These are phyloP conservation scores for Podarcis lilfordi DNA, from an alignment of 2,797 vertebrate species.

Conservation along the genomic window DNA sequence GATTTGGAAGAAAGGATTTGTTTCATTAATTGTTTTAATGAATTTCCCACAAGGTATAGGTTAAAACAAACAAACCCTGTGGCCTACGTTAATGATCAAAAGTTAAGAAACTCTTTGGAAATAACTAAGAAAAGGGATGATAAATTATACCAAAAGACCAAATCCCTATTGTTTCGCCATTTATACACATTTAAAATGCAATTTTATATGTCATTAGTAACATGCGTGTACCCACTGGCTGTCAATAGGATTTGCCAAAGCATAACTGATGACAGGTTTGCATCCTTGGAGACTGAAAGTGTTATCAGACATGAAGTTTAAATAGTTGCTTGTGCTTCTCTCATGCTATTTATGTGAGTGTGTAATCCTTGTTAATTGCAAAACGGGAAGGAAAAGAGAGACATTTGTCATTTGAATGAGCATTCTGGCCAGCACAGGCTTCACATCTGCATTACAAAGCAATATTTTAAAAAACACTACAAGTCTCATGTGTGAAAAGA, in stretches of 20 bases:
- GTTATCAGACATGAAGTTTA: not conserved
- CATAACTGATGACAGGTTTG: not conserved
- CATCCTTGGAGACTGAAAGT: not conserved
- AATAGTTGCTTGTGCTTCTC: not conserved
- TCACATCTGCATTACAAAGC: not conserved
- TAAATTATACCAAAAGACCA: not conserved
- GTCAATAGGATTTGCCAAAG: not conserved
- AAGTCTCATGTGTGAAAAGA: not conserved
- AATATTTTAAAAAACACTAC: not conserved
- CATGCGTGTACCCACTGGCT: not conserved
- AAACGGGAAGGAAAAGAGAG: not conserved
- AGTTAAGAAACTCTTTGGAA: not conserved
- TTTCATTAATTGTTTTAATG: not conserved
- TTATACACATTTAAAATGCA: not conserved
- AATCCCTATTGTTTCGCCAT: not conserved
- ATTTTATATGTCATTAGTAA: not conserved
- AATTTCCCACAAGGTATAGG: not conserved
- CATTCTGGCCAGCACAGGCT: not conserved
- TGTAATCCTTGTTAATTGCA: not conserved
- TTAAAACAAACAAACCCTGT: not conserved
- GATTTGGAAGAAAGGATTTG: not conserved
- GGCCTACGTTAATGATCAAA: not conserved
- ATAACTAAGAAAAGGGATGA: not conserved
- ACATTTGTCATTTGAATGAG: slow-evolving; percentile 12
- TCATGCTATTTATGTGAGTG: not conserved